Evolutionary conservation across 2,113 vertebrate species (phyloP).

Genomic region (Salminus brasiliensis): DNA sequence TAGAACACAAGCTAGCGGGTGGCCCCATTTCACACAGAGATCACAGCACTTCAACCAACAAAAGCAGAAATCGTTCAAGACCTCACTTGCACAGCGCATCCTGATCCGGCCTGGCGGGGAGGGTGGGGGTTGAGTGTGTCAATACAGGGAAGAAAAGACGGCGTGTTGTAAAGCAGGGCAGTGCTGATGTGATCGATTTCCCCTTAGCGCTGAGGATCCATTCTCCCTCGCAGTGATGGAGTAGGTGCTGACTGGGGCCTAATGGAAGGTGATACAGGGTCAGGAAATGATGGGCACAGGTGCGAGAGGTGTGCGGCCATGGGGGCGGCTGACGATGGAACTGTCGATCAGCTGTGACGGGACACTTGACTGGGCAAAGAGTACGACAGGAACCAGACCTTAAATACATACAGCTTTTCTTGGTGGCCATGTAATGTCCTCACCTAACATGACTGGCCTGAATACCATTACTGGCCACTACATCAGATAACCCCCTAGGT

Average conservation of each 20-base stretch:
- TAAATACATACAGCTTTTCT: not conserved
- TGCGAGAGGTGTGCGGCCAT: constrained; percentile 43
- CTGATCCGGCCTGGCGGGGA: constrained; percentile 12
- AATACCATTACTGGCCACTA: not conserved
- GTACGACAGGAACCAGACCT: not conserved
- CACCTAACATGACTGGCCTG: not conserved
- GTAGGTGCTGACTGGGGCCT: constrained; percentile 69
- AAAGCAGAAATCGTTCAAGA: constrained; percentile 28
- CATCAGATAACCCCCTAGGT: not conserved
- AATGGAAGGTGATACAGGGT: constrained; percentile 59
- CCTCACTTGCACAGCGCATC: constrained; percentile 14
- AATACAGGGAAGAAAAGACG: constrained; percentile 45
- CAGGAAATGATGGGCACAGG: constrained; percentile 64
- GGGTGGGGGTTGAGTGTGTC: constrained; percentile 33
- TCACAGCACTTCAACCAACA: constrained; percentile 31
- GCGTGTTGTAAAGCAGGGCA: constrained; percentile 29
- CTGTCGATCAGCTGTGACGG: not conserved
- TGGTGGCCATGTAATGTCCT: not conserved
- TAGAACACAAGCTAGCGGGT: too few species aligned
- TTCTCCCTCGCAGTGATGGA: constrained; percentile 63
- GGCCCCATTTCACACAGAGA: not conserved
- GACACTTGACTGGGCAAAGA: not conserved
- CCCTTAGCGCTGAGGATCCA: constrained; percentile 20
- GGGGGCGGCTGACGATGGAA: not conserved
- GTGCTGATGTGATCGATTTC: constrained; percentile 58